phyloP scores from a whole-genome alignment of 1,140 invertebrate genomes.

The Drosophila bocqueti region DNA sequence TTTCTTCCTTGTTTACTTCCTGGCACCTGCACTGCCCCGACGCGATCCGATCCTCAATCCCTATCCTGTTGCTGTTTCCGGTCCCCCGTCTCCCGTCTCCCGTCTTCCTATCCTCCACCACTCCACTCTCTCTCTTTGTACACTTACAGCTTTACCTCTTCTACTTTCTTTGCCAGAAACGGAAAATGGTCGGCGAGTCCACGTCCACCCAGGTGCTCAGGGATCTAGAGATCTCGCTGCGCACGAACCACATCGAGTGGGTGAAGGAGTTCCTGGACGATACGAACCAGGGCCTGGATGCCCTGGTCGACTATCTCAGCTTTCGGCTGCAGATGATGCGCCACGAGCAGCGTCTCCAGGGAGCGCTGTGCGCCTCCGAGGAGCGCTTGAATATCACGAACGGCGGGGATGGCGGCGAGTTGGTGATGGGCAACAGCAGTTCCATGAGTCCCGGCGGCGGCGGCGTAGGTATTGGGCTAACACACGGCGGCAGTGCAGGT shows the following conservation, averaged over 20 bases:
- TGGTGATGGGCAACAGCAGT: constrained; percentile 56
- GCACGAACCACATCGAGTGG: constrained; percentile 99
- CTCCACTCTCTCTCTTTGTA: constrained; percentile 56
- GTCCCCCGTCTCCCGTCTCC: constrained; percentile 20
- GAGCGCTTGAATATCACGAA: constrained; percentile 86
- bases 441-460: constrained; percentile 59
- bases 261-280: constrained; percentile 99
- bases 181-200: constrained; percentile 98
- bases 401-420: constrained; percentile 53
- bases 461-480: constrained; percentile 11
- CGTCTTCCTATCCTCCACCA: constrained; percentile 17
- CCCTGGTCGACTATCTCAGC: constrained; percentile 98
- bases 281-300: constrained; percentile 97
- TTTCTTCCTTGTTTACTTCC: constrained; percentile 32
- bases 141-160: constrained; percentile 85
- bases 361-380: constrained; percentile 90
- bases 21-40: constrained; percentile 50
- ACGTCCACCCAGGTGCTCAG: constrained; percentile 99
- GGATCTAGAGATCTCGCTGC: constrained; percentile 98
- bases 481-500: constrained; percentile 63
- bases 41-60: constrained; percentile 23
- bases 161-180: constrained; percentile 92
- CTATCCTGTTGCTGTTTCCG: constrained; percentile 33
- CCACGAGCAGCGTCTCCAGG: constrained; percentile 92
- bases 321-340: constrained; percentile 97